Evolutionary conservation across 2,888 invertebrate species (phyloP), one percentile per base, ranked within the genome.

Genomic region (Agapostemon virescens): DNA sequence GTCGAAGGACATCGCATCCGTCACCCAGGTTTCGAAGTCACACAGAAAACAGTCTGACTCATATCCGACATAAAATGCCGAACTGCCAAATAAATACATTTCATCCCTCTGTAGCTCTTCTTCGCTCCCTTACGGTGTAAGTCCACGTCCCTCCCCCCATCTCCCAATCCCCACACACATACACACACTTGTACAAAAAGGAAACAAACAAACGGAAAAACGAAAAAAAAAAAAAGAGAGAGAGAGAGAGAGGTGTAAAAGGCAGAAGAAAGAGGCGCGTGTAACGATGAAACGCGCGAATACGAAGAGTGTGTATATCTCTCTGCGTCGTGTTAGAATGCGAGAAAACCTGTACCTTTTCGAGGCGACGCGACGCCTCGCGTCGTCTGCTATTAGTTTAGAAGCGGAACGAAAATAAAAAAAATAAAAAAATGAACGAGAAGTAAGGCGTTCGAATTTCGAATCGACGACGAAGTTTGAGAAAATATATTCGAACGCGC

Each of bases 31-130:
- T 77, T 81, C 81, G 70, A 80, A 79, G 69, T n/a, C 49, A 49
- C 61, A 61, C 52, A 73, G 72, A 85, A n/a, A n/a, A 85, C 83
- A 85, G 82, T 88, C 85, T 86, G 84, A 89, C 79, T 87, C 85
- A 84, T 84, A 89, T 89, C 85, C 81, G 85, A 87, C 66, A 66
- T n/a, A n/a, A n/a, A 87, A 73, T 84, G 75, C 74, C 84, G 79
- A 86, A 90, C 88, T 88, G 89, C 89, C 89, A 89, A 89, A 85
- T 83, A 78, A n/a, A 85, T 72, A 84, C 84, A 84, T 84, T 85
- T 81, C 73, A 81, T 69, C 77, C 63, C 68, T 69, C 71, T 70
- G 73, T 80, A 72, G 77, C 76, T 81, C 80, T 75, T 78, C 77
- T 85, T 83, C 83, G 68, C 83, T 69, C 81, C 78, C 77, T 71